Conservation (phyloP, 2,113 vertebrate species). For the Cyanoliseus patagonus region DNA sequence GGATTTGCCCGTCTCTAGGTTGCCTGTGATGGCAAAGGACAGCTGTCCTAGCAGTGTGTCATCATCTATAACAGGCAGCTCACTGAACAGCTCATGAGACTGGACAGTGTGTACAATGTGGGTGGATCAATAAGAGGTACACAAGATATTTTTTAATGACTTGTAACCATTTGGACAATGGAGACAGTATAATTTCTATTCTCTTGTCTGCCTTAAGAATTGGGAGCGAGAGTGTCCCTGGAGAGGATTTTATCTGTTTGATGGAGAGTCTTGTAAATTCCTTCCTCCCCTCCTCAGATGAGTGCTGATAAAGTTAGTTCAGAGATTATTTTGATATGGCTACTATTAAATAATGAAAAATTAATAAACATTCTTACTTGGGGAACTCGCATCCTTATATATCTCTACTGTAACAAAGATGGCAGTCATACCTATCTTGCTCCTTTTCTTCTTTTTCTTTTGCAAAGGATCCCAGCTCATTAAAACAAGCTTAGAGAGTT, state of each 20-base stretch:
- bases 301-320: not conserved
- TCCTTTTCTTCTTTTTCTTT: not conserved
- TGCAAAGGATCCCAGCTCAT: not conserved
- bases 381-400: not conserved
- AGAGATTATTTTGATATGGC: not conserved
- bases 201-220: not conserved
- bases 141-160: not conserved
- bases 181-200: not conserved
- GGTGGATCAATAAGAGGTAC: not conserved
- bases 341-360: not conserved
- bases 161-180: not conserved
- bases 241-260: not conserved
- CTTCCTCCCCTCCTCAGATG: not conserved
- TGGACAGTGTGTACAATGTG: not conserved
- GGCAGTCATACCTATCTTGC: not conserved
- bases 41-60: not conserved
- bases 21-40: not conserved
- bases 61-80: not conserved
- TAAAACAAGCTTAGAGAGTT: not conserved
- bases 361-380: not conserved
- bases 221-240: not conserved
- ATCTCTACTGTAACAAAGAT: not conserved
- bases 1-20: not conserved
- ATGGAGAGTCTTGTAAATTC: not conserved
- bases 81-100: not conserved